Evolutionary conservation across 1,140 invertebrate species (phyloP), one percentile per base, ranked within the genome.

Genomic region (Rhysida immarginata): DNA sequence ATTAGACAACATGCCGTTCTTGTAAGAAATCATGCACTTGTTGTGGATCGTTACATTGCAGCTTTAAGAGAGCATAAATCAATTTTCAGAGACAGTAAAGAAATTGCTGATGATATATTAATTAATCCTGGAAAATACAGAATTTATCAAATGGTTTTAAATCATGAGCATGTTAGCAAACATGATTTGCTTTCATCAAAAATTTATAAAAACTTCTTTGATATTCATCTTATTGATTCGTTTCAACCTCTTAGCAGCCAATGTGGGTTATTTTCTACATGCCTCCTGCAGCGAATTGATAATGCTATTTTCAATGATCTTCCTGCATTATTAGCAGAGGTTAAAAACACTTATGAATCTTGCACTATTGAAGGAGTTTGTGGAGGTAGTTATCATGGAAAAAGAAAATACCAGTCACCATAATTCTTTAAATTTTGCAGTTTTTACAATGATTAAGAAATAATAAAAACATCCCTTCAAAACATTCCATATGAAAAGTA

Each of bases 121-220:
- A 85, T 93, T 59, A 86, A 91, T 72, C 91, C 91, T n/a, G 84
- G 90, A 64, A 84, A 92, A 64, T 94, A 94, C 66, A 85, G 89
- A 65, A 94, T 95, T 63, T 93, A 91, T 69, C 87, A 92, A 75
- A 88, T 88, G 23, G 74, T 93, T 2, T 87, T 85, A 60, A 90
- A 87, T 2, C 72, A 92, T 49, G 91, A 85, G 13, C 91, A 94
- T 63, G 91, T 95, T 64, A 94, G 83, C 43, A 83, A 89, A 58
- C 94, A 94, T 68, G 91, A 96, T 71, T 72, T 95, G 29, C 91
- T 90, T 0, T 88, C 93, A 71, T 87, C 89, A 0, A 87, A 91
- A 56, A 83, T 87, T 0, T 96, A 95, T 69, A 76, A 81, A 58
- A 87, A 92, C 66, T 95, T 95, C 73, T 95, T 95, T 81, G 78